Base-by-base conservation (phyloP, 1,140 invertebrate genomes). In the Pseudomyrmex cubaensis region DNA sequence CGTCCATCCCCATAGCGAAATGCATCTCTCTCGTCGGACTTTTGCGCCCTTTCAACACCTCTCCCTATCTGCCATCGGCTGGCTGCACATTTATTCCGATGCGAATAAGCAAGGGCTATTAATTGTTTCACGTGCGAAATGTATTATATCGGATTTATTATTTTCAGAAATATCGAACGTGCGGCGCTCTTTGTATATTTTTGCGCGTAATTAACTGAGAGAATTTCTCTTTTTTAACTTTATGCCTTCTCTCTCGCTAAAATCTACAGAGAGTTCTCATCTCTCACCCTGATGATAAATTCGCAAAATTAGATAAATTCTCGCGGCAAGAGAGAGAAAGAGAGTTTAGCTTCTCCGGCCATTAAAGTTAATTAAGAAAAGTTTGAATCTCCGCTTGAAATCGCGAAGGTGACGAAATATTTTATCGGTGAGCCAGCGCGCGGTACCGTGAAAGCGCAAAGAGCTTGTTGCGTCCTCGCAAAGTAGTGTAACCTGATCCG, bases 401-500 rank as follows among this genome's bases (percentile, higher is more conserved):
- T 80, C n/a, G 4, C 3, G 4, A 80, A 69, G 44, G 22, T 22
- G 20, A 54, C 52, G 13, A 56, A 80, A 80, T 80, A 80, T 80
- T 70, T 72, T 72, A 80, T 72, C 54, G 66, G 76, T 48, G 66
- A 72, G 59, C 54, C 44, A 69, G 20, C 2, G n/a, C 22, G n/a
- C 22, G 44, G 44, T n/a, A 57, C 2, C 15, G 25, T 57, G 64
- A 25, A 35, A 72, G 63, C 57, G 80, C 62, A 85, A 85, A 85
- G 84, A 85, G 78, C 78, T 85, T 72, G 62, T 85, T 82, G 70
- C 78, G 54, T 75, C 70, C 63, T 69, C 54, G 78, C 67, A 73
- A 83, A 83, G 70, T 85, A 83, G 61, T 48, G 69, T 66, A 85
- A 85, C 77, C 78, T 82, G 78, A 85, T 85, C 76, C 69, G 52